Percentiles rank a stretch among this genome's conserved stretches.
These are phyloP conservation scores for Glossosoma conforme DNA, from an alignment of 1,140 invertebrate genomes.

Conservation along the genomic window DNA sequence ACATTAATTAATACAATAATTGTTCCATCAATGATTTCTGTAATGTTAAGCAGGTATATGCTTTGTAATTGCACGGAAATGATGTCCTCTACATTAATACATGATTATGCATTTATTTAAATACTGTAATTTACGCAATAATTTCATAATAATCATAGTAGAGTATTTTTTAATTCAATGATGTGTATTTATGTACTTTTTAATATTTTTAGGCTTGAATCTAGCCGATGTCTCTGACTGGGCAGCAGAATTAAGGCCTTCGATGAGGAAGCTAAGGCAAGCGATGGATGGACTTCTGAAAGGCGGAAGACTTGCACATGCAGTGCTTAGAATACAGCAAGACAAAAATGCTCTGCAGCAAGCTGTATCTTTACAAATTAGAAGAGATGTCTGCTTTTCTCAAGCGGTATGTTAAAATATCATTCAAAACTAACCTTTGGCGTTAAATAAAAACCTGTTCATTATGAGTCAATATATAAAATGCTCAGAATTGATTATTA, in stretches of 20 bases:
- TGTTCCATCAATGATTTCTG: too few relatives aligned
- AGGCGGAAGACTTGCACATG: constrained; percentile 79
- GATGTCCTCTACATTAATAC: too few relatives aligned
- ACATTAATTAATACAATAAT: too few relatives aligned
- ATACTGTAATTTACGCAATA: not conserved
- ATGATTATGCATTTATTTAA: not conserved
- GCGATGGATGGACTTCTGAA: constrained; percentile 78
- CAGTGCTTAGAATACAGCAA: constrained; percentile 78
- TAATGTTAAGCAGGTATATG: too few relatives aligned
- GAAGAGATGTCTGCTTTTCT: constrained; percentile 87
- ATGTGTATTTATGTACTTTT: too few relatives aligned
- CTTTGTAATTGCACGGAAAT: too few relatives aligned
- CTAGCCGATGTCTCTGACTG: constrained; percentile 66
- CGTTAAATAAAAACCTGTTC: too few relatives aligned
- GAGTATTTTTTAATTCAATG: too few relatives aligned
- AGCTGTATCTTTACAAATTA: constrained; percentile 59
- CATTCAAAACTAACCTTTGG: not conserved
- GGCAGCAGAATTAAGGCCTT: constrained; percentile 70
- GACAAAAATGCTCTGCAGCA: constrained; percentile 57
- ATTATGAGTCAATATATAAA: too few relatives aligned
- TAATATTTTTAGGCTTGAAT: constrained; percentile 47
- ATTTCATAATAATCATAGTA: too few relatives aligned
- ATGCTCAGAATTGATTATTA: too few relatives aligned
- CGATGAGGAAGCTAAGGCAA: constrained; percentile 74
- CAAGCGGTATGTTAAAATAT: constrained; percentile 84